Evolutionary conservation across 2,797 vertebrate genomes (phyloP).

Genomic region (Aldrovandia affinis): DNA sequence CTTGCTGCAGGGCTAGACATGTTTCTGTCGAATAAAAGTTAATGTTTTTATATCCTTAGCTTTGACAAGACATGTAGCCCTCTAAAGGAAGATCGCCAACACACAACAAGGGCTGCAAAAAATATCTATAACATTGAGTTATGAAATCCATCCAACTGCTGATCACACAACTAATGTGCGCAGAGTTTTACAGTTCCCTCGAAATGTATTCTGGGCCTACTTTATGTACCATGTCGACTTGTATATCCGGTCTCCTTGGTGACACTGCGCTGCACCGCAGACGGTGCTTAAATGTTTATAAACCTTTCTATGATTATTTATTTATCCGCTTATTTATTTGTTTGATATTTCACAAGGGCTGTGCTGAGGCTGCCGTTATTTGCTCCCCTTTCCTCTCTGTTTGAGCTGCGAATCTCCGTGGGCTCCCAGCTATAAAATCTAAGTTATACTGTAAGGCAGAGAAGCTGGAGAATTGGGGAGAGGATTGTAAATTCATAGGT

Average conservation of each 20-base stretch:
- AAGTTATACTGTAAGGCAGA: conserved; percentile 15
- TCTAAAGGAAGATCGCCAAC: neutral
- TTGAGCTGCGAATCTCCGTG: conserved; percentile 2
- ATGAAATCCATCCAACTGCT: neutral
- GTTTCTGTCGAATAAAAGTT: neutral
- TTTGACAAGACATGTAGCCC: neutral
- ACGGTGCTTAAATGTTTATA: neutral
- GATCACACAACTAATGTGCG: neutral
- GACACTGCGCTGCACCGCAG: neutral
- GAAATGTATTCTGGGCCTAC: neutral
- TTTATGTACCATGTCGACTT: neutral
- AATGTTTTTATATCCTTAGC: neutral
- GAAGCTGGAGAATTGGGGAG: neutral
- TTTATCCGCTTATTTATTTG: conserved; percentile 19
- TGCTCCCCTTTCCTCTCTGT: conserved; percentile 17
- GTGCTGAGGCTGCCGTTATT: conserved; percentile 7
- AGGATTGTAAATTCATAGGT: conserved; percentile 21
- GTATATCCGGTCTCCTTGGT: neutral
- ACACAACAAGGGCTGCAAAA: neutral
- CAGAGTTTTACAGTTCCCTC: neutral
- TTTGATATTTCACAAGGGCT: conserved; percentile 13
- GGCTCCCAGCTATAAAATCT: conserved; percentile 2
- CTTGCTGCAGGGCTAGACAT: neutral
- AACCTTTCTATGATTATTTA: conserved; percentile 10
- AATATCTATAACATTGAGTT: neutral